Percentiles rank a stretch among this genome's conserved stretches.
phyloP scores from a whole-genome alignment of 2,888 invertebrate species.

The Stegophylla sp. region DNA sequence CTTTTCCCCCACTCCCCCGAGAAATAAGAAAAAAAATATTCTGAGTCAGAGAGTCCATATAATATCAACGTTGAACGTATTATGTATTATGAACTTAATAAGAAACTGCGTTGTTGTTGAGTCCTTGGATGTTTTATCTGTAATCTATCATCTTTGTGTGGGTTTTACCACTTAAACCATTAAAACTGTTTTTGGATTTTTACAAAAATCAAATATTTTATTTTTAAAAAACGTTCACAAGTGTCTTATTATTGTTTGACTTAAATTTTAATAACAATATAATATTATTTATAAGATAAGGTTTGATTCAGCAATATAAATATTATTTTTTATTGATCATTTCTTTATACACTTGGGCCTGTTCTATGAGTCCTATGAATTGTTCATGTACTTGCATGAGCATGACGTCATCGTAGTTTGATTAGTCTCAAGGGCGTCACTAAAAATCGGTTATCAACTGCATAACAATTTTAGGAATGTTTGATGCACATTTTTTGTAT shows the following conservation, averaged over 20 bases:
- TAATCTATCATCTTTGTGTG: not conserved
- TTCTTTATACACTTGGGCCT: not conserved
- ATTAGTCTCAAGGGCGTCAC: not conserved
- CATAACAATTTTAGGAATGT: no score
- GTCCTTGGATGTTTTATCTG: no score
- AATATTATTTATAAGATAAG: no score
- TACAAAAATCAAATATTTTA: not conserved
- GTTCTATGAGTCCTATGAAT: not conserved
- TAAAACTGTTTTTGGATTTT: not conserved
- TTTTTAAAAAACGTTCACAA: not conserved
- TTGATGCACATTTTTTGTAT: no score
- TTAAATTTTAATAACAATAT: no score
- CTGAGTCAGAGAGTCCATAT: no score
- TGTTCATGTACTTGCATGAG: no score
- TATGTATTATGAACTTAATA: no score
- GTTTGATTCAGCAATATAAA: not conserved
- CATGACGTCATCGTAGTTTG: not conserved
- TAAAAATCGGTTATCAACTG: not conserved
- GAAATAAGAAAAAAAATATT: no score
- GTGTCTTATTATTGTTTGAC: not conserved
- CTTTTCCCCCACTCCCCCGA: no score
- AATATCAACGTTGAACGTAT: no score
- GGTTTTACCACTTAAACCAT: not conserved
- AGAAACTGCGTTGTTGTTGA: no score
- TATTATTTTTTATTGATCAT: constrained; percentile 1